Evolutionary conservation across 1,140 invertebrate species (phyloP).

Genomic region (Portunus trituberculatus): DNA sequence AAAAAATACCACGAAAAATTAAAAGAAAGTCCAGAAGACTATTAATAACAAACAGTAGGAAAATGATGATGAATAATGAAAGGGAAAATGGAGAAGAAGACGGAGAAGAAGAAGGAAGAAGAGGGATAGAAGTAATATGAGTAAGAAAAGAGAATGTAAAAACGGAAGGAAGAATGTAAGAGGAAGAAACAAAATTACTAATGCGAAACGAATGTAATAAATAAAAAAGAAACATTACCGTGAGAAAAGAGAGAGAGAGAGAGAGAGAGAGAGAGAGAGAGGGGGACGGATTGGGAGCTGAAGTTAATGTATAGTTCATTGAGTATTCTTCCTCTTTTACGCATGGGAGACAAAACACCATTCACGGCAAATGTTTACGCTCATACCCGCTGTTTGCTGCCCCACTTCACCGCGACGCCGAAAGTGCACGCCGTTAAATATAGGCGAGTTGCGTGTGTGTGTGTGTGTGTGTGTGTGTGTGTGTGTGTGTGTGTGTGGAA

Average conservation of each 20-base stretch:
- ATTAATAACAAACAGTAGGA: not conserved
- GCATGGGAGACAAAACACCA: not conserved
- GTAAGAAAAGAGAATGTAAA: not conserved
- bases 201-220: not conserved
- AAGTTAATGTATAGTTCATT: not conserved
- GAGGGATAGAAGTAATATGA: not conserved
- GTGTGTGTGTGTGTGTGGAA: not conserved
- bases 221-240: not conserved
- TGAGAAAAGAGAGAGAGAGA: not conserved
- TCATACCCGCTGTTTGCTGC: not conserved
- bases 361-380: not conserved
- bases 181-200: not conserved
- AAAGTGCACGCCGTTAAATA: not conserved
- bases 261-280: slow-evolving; percentile 18
- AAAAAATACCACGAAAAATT: not conserved
- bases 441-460: too few relatives aligned
- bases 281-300: not conserved
- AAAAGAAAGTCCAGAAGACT: too few relatives aligned
- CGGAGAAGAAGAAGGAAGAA: not conserved
- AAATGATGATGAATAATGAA: not conserved
- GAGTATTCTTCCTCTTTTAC: not conserved
- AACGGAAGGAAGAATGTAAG: not conserved
- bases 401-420: not conserved
- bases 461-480: not conserved
- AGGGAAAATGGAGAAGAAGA: not conserved